Evolutionary conservation across 2,113 vertebrate species (phyloP).

Genomic region (Hiodon tergisus): DNA sequence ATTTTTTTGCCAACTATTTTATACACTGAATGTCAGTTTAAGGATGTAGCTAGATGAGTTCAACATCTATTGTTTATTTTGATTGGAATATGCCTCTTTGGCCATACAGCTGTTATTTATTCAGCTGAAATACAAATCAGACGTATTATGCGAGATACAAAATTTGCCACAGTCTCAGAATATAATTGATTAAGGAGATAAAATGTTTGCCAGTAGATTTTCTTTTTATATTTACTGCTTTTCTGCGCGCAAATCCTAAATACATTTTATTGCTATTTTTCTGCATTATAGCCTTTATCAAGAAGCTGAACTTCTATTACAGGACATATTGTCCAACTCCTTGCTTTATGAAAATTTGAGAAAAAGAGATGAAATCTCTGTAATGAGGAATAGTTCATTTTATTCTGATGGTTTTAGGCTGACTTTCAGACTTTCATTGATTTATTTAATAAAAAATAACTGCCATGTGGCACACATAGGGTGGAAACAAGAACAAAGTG

Average conservation of each 20-base stretch:
- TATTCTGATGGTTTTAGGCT: constrained; percentile 51
- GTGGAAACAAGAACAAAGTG: constrained; percentile 63
- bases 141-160: not conserved
- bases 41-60: no score
- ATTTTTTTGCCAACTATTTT: no score
- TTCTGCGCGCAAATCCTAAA: no score
- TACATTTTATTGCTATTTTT: not conserved
- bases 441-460: constrained; percentile 73
- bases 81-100: not conserved
- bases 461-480: constrained; percentile 61
- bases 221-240: no score
- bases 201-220: no score
- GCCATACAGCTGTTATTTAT: not conserved
- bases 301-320: not conserved
- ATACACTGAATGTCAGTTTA: no score
- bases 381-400: constrained; percentile 61
- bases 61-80: not conserved
- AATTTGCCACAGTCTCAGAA: no score
- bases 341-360: constrained; percentile 6
- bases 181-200: no score
- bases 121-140: not conserved
- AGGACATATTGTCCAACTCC: not conserved
- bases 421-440: constrained; percentile 59
- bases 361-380: constrained; percentile 27
- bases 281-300: constrained; percentile 23